Percentiles rank a stretch among this genome's conserved stretches.
These are phyloP conservation scores for Drosophila antonietae DNA, from an alignment of 2,888 invertebrate genomes.

Conservation along the genomic window DNA sequence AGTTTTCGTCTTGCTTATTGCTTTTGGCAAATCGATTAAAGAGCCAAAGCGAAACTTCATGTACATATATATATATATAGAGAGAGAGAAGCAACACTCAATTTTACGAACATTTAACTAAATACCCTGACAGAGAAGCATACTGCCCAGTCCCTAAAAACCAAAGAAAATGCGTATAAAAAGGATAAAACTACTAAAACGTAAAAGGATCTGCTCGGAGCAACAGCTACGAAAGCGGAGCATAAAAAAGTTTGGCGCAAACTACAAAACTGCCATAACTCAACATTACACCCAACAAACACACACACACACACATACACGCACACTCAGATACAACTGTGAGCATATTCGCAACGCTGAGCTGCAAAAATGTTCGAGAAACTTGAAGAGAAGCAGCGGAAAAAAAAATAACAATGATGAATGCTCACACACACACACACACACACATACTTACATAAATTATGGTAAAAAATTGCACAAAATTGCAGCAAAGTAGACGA, in stretches of 20 bases:
- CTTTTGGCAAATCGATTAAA: conserved; percentile 71
- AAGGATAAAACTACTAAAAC: conserved; percentile 10
- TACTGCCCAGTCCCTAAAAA: neutral
- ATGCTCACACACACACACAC: conserved; percentile 38
- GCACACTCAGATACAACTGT: conserved; percentile 5
- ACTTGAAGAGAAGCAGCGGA: conserved; percentile 32
- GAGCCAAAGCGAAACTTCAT: conserved; percentile 41
- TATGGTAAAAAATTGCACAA: conserved; percentile 73
- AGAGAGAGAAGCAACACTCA: conserved; percentile 60
- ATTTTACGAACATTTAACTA: conserved; percentile 78
- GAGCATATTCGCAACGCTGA: conserved; percentile 64
- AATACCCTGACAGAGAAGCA: conserved; percentile 51
- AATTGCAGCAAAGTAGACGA: conserved; percentile 78
- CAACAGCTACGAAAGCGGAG: conserved; percentile 55
- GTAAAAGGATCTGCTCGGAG: conserved; percentile 23
- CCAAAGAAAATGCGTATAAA: conserved; percentile 6
- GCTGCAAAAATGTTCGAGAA: conserved; percentile 60
- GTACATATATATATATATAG: conserved; percentile 8
- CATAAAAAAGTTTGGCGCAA: conserved; percentile 67
- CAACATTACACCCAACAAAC: conserved; percentile 71
- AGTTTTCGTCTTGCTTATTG: conserved; percentile 62
- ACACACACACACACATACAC: conserved; percentile 22
- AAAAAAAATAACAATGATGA: conserved; percentile 38
- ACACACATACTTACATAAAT: conserved; percentile 60
- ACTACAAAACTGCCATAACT: conserved; percentile 79